Conservation (phyloP, 2,113 vertebrate species). For the Mandrillus leucophaeus region DNA sequence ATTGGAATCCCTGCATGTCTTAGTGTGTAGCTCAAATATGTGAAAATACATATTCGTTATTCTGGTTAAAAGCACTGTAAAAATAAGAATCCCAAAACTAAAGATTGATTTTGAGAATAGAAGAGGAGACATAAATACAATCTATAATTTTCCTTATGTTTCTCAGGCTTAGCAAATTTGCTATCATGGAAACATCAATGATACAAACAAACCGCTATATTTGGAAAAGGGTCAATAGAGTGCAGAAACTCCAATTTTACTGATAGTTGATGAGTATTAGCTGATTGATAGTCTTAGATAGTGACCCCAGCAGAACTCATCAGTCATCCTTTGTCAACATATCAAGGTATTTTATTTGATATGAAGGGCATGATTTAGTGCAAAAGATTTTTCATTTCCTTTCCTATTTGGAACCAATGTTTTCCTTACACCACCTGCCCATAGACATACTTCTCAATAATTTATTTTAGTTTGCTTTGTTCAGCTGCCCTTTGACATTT, state of each 20-base stretch:
- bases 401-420: neutral
- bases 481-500: neutral
- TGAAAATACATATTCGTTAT: neutral
- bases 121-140: neutral
- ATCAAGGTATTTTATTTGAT: neutral
- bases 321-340: neutral
- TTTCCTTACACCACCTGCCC: neutral
- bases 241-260: neutral
- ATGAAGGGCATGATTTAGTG: neutral
- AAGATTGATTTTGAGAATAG: neutral
- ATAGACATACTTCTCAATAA: neutral
- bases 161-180: neutral
- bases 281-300: neutral
- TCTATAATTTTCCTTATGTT: conserved; percentile 17
- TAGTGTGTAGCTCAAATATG: neutral
- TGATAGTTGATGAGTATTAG: neutral
- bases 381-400: neutral
- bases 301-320: neutral
- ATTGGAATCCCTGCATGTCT: neutral
- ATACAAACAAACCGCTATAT: neutral
- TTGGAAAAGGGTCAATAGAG: neutral
- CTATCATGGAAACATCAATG: neutral
- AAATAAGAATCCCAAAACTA: neutral
- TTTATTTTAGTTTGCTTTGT: neutral
- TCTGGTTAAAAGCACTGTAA: neutral